Evolutionary conservation across 1,140 invertebrate species (phyloP).

Genomic region (Lordiphosa clarofinis): DNA sequence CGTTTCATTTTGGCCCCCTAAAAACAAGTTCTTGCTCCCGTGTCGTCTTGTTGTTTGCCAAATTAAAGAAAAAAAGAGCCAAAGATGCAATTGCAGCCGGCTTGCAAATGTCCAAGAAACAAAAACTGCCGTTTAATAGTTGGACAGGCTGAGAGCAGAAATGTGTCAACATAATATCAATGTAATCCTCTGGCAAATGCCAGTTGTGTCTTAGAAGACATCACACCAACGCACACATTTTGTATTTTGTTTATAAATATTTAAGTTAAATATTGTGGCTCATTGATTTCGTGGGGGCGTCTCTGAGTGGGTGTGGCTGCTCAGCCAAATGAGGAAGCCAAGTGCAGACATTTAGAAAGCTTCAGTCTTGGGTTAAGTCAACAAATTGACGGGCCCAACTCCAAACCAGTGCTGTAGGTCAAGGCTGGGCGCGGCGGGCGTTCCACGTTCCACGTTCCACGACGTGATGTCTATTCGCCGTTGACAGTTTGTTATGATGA

Average conservation of each 20-base stretch:
- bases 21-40: slow-evolving; percentile 47
- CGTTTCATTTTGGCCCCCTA: background rate
- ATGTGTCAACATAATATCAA: slow-evolving; percentile 53
- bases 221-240: slow-evolving; percentile 14
- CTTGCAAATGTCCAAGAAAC: slow-evolving; percentile 34
- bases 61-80: slow-evolving; percentile 36
- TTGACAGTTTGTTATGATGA: slow-evolving; percentile 37
- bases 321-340: background rate
- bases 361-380: slow-evolving; percentile 5
- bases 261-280: slow-evolving; percentile 33
- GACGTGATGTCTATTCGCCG: slow-evolving; percentile 33
- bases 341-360: slow-evolving; percentile 6
- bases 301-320: too few relatives aligned
- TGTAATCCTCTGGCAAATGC: slow-evolving; percentile 1
- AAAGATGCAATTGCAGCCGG: slow-evolving; percentile 30
- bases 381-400: slow-evolving; percentile 16
- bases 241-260: slow-evolving; percentile 37
- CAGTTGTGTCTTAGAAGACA: background rate
- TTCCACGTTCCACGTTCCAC: slow-evolving; percentile 38
- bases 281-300: slow-evolving; percentile 22
- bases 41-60: slow-evolving; percentile 28
- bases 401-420: slow-evolving; percentile 68
- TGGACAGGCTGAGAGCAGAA: slow-evolving; percentile 22
- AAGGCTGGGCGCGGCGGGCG: slow-evolving; percentile 72
- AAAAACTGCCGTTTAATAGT: slow-evolving; percentile 9